Evolutionary conservation across 37 sponge, comb jelly and placozoan species (phyloP), one percentile per base, ranked within the genome.

Genomic region (Haliclona indistincta): DNA sequence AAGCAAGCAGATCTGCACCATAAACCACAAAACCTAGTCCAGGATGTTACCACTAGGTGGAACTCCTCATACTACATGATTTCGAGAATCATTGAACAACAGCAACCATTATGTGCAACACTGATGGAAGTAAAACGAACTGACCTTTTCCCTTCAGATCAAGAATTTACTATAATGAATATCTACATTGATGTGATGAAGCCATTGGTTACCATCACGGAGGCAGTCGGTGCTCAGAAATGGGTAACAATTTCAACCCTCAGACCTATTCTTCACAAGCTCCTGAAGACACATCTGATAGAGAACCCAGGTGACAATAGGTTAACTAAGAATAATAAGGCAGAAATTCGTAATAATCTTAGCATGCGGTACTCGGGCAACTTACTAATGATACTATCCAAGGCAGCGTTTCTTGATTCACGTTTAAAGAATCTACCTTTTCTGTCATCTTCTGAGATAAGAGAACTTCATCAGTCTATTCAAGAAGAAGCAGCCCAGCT

Each of bases 31-130:
- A 34, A 26, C 49, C 67, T 74, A 4, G n/a, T 79, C 34, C 71
- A 75, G 43, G 81, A 81, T 81, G 73, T 81, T 37, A 41, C 38
- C 62, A 74, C 73, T 22, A 51, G 73, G 32, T 73, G 73, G 81
- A 74, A 74, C 43, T 74, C 81, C 25, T 25, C 73, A 26, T 81
- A 56, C 64, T 74, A 81, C 35, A 75, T 73, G 81, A 11, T 75
- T 45, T 32, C 75, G 54, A 32, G 73, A 8, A 55, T 81, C 29
- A 37, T 81, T n/a, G 62, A 28, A 19, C 81, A 81, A 40, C 67
- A 77, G 41, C 63, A 74, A 17, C 63, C 76, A 5, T 26, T 68
- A 29, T 74, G 63, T 56, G 61, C 76, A 11, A 37, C 78, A 37
- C 67, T 77, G 30, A 23, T 64, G 47, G 73, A 56, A n/a, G 39